Percentiles rank a stretch among this genome's conserved stretches.
Conservation (phyloP, 2,888 invertebrate genomes). For the Ceraclea dissimilis region DNA sequence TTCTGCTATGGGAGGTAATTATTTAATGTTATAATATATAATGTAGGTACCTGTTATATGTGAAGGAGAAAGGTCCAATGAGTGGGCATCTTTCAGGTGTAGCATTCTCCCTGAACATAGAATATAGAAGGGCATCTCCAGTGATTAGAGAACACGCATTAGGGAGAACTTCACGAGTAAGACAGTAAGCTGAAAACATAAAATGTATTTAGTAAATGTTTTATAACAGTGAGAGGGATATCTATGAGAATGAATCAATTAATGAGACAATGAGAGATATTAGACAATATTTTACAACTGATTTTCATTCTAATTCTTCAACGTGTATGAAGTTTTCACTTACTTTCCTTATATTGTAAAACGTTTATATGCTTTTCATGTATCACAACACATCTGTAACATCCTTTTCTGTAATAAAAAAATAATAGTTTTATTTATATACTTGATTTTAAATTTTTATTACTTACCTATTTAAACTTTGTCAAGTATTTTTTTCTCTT, state of each 20-base stretch:
- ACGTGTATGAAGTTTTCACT: conserved; percentile 55
- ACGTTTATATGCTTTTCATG: conserved; percentile 93
- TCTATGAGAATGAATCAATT: too few species aligned
- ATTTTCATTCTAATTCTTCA: too few species aligned
- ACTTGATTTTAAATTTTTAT: too few species aligned
- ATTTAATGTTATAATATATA: too few species aligned
- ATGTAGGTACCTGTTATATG: conserved; percentile 71
- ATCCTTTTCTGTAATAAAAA: conserved; percentile 68
- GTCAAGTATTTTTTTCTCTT: too few species aligned
- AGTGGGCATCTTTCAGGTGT: conserved; percentile 82
- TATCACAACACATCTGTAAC: conserved; percentile 91
- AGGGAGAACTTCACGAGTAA: conserved; percentile 64
- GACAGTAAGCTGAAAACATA: conserved; percentile 62
- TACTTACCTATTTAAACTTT: too few species aligned
- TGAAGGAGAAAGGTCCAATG: conserved; percentile 83
- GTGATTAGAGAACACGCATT: conserved; percentile 81
- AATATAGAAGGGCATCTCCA: conserved; percentile 81
- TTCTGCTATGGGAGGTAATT: too few species aligned
- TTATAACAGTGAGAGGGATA: too few species aligned
- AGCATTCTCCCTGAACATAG: conserved; percentile 84
- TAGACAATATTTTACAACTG: neutral
- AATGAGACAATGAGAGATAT: neutral
- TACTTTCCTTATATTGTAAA: conserved; percentile 95
- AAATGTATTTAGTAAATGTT: too few species aligned
- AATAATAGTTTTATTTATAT: too few species aligned